Conservation (phyloP, 1,140 invertebrate species). For the Colletes gigas region DNA sequence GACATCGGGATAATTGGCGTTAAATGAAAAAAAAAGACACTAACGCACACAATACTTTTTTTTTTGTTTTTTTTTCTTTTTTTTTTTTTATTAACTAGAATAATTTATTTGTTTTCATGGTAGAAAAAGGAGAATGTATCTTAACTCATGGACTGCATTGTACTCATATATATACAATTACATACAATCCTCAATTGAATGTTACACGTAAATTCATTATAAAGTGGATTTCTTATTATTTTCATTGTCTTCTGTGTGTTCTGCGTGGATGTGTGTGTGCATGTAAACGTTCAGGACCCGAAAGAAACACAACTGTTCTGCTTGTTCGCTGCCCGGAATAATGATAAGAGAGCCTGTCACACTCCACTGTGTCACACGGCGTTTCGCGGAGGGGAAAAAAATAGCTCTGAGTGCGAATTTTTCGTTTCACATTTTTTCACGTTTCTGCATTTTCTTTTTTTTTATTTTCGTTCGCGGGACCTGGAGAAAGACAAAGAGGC, state of each 20-base stretch:
- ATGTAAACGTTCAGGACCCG: constrained; percentile 43
- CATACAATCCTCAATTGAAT: constrained; percentile 81
- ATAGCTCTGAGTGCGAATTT: constrained; percentile 50
- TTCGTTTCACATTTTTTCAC: background rate
- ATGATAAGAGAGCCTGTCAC: constrained; percentile 1
- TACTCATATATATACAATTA: constrained; percentile 78
- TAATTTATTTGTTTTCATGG: constrained; percentile 82
- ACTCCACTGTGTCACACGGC: background rate
- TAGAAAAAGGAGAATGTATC: constrained; percentile 83
- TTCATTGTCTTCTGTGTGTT: constrained; percentile 63
- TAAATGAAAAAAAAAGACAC: constrained; percentile 44
- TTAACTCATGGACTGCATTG: constrained; percentile 80
- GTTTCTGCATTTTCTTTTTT: constrained; percentile 42
- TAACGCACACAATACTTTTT: constrained; percentile 68
- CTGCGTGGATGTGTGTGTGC: constrained; percentile 8
- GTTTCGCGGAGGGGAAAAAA: constrained; percentile 43
- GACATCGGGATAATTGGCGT: constrained; percentile 1
- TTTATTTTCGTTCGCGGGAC: constrained; percentile 6
- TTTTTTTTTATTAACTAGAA: constrained; percentile 82
- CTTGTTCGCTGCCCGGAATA: background rate
- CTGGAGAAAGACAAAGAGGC: constrained; percentile 40
- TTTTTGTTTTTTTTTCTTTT: too few species aligned
- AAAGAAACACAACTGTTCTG: constrained; percentile 46
- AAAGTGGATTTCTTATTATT: constrained; percentile 72
- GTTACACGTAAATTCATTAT: constrained; percentile 79